These are phyloP conservation scores for Sprattus sprattus DNA, from an alignment of 2,113 vertebrate genomes.

Conservation along the genomic window DNA sequence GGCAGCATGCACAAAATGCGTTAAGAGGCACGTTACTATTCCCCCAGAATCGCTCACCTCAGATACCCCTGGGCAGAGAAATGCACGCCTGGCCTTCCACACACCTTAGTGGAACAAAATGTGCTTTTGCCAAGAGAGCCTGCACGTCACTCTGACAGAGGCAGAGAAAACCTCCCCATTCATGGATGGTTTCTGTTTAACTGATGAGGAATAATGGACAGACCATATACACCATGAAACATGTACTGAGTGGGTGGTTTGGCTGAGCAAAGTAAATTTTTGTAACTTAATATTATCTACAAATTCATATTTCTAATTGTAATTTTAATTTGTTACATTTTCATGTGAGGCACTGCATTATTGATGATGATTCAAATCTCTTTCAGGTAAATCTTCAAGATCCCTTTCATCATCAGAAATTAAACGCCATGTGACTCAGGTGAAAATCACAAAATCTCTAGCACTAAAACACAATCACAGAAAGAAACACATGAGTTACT, in stretches of 20 bases:
- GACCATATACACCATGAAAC: neutral
- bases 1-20: conserved; percentile 35
- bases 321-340: neutral
- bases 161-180: neutral
- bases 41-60: conserved; percentile 32
- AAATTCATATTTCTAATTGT: too few species aligned
- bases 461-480: neutral
- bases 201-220: neutral
- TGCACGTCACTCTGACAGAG: conserved; percentile 3
- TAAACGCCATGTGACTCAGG: neutral
- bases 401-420: neutral
- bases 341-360: neutral
- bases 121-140: neutral
- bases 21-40: conserved; percentile 42
- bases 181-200: neutral
- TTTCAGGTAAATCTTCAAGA: neutral
- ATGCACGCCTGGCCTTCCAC: neutral
- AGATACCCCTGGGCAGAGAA: conserved; percentile 24
- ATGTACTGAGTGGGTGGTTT: neutral
- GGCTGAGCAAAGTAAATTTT: neutral
- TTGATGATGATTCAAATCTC: neutral
- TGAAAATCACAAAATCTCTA: neutral
- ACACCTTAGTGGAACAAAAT: conserved; percentile 5
- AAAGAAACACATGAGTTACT: too few species aligned
- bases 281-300: too few species aligned